Base-by-base conservation (phyloP, 1,140 invertebrate species). In the Drosophila pruinosa region DNA sequence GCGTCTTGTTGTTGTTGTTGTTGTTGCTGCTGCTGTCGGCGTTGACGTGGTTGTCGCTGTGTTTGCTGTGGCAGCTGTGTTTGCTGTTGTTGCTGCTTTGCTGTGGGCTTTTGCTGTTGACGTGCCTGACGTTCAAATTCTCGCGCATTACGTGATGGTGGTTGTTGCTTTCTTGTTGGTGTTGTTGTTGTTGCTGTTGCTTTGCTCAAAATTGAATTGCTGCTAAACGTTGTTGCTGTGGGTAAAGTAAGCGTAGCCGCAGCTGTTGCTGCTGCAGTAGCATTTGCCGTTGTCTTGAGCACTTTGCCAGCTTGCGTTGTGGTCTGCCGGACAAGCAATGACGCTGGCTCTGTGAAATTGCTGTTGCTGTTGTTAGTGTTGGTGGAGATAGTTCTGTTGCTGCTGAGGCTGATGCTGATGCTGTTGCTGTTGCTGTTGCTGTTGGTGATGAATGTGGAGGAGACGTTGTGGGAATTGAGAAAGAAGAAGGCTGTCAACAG, bases 401-500 rank as follows among this genome's bases (percentile, higher is more conserved):
- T 57, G 41, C 45, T 45, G 14, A 0, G 52, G 61, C 14, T 56
- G 8, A 21, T 48, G 64, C 8, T 36, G 34, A 12, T 12, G 38
- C 28, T 56, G 48, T 38, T 41, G 22, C 45, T 62, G 22, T n/a
- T 41, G 47, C 7, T 39, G 41, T 4, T 57, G 22, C n/a, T 45
- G 41, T 15, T 48, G 34, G 21, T 62, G 26, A 26, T 45, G 47
- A 34, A 52, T 26, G 15, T 52, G 48, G 22, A 63, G 24, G 62
- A 67, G 68, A 50, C 65, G 73, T 72, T 67, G 45, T 61, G 76
- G 76, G 75, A 88, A 88, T 85, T 79, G 72, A 75, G 75, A 75
- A 90, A 79, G 89, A 78, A 90, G 75, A 88, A 89, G 81, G 89
- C 89, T 89, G 89, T 90, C 89, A 89, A 72, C 89, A 90, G 89